Evolutionary conservation across 2,113 vertebrate genomes (phyloP).

Genomic region (Otocyon megalotis): DNA sequence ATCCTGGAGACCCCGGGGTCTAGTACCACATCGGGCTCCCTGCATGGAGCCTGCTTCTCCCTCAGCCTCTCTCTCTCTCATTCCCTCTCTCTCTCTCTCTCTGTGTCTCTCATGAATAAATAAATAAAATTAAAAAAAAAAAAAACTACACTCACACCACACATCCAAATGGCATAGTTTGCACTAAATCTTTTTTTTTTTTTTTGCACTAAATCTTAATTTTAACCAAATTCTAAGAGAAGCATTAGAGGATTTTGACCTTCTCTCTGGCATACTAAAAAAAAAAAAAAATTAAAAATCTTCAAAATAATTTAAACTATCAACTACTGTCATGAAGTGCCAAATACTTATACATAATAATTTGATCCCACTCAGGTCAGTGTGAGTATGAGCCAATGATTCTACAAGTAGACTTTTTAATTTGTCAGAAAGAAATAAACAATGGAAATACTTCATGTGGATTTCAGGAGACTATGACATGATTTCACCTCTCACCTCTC

Average conservation of each 20-base stretch:
- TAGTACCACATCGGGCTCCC: no score
- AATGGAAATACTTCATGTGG: neutral
- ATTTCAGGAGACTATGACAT: neutral
- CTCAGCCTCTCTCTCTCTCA: no score
- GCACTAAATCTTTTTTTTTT: neutral
- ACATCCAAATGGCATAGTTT: neutral
- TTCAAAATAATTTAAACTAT: slow-evolving; percentile 23
- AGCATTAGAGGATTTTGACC: neutral
- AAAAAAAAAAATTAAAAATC: neutral
- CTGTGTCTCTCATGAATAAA: no score
- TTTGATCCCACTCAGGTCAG: neutral
- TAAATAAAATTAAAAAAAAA: neutral
- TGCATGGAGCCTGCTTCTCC: no score
- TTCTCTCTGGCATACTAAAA: neutral
- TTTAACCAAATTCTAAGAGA: neutral
- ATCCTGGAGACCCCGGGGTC: no score
- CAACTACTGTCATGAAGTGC: neutral
- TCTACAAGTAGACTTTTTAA: neutral
- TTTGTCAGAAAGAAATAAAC: neutral
- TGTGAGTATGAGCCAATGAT: neutral
- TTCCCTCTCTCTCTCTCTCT: no score
- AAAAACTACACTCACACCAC: neutral
- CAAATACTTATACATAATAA: neutral
- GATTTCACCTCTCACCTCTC: neutral
- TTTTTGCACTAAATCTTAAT: neutral